These are phyloP conservation scores for Bruchidius siliquastri DNA, from an alignment of 2,888 invertebrate genomes.

Conservation along the genomic window DNA sequence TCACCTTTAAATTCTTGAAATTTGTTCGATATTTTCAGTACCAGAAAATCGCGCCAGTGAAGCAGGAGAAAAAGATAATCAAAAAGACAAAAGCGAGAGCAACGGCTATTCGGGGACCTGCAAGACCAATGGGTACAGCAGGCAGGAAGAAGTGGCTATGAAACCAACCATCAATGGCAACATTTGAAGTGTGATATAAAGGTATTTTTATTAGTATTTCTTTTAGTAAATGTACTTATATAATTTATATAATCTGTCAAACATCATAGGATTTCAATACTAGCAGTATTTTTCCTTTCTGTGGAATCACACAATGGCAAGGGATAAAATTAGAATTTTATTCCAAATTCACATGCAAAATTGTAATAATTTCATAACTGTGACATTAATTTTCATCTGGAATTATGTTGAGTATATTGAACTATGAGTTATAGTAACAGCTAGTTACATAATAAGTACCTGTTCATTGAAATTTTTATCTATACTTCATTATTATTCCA, in stretches of 20 bases:
- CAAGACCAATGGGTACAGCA: constrained; percentile 3
- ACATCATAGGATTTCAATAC: neutral
- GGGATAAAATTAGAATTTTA: too few species aligned
- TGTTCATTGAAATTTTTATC: neutral
- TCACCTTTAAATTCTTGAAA: too few species aligned
- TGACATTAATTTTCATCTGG: too few species aligned
- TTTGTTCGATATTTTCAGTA: constrained; percentile 9
- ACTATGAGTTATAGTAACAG: too few species aligned
- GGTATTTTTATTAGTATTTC: neutral
- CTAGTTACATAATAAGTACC: neutral
- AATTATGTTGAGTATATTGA: neutral
- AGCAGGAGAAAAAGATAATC: neutral
- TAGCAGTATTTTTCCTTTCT: neutral
- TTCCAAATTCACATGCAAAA: too few species aligned
- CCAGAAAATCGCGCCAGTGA: constrained; percentile 9
- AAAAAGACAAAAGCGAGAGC: neutral
- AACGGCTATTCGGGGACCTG: neutral
- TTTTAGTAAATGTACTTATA: neutral
- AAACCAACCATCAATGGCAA: neutral
- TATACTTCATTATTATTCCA: too few species aligned
- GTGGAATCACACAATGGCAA: too few species aligned
- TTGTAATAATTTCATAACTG: too few species aligned
- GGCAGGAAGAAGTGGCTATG: constrained; percentile 2
- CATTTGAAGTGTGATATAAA: neutral
- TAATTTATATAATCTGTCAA: neutral